These are phyloP conservation scores for Monarcha castaneiventris DNA, from an alignment of 2,113 vertebrate species.

Conservation along the genomic window DNA sequence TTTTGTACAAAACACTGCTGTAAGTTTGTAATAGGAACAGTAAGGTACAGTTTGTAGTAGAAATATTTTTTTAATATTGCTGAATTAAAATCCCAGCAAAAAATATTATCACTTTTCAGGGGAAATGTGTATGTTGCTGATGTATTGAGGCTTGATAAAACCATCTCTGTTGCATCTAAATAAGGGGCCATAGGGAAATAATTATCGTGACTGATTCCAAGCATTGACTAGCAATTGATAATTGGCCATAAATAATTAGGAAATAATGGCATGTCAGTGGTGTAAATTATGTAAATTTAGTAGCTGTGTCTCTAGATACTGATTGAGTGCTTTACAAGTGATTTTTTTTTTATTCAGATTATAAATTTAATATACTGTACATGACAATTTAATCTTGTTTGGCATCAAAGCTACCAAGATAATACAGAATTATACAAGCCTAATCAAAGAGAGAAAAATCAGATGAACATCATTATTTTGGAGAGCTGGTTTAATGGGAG, in stretches of 20 bases:
- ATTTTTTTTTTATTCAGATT: conserved; percentile 65
- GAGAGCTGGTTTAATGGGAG: conserved; percentile 54
- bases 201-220: conserved; percentile 69
- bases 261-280: conserved; percentile 31
- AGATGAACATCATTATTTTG: conserved; percentile 63
- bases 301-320: conserved; percentile 52
- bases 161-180: conserved; percentile 24
- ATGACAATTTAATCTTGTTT: conserved; percentile 78
- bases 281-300: conserved; percentile 67
- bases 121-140: neutral
- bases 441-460: conserved; percentile 73
- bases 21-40: neutral
- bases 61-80: neutral
- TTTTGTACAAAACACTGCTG: neutral
- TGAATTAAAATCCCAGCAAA: conserved; percentile 29
- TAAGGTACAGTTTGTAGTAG: neutral
- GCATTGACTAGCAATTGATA: conserved; percentile 74
- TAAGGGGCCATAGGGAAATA: conserved; percentile 55
- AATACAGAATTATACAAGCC: conserved; percentile 74
- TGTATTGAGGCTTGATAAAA: neutral
- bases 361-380: conserved; percentile 70
- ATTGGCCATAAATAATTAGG: conserved; percentile 74
- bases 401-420: conserved; percentile 71
- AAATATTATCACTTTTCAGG: conserved; percentile 13
- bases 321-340: conserved; percentile 58